Evolutionary conservation across 1,140 invertebrate species (phyloP), one percentile per base, ranked within the genome.

Genomic region (Brachionus rotundiformis): DNA sequence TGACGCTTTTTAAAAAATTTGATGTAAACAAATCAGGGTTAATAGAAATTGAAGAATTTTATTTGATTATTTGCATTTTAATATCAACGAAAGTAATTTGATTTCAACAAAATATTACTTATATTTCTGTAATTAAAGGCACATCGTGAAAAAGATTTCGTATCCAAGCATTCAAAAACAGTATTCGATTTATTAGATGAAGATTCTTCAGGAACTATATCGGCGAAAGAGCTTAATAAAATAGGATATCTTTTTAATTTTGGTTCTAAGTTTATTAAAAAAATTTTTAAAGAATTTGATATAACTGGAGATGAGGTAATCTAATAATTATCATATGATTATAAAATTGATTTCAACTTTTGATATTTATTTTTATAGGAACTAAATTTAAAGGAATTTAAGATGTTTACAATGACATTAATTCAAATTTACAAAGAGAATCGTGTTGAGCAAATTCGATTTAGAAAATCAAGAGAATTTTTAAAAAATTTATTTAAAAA

Each of bases 211-310:
- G 85, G 84, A 31, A 65, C 84, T 19, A 83, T 86, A 3, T 85
- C 83, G 10, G 82, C 61, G 7, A 82, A 83, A 29, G 86, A 86
- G 75, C 86, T 86, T 71, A 79, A 77, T 27, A 83, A 83, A 47
- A 85, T 85, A 79, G 86, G 86, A 29, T 85, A 86, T 65, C 59
- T 86, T 3, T 86, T 86, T 65, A 86, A 86, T 79, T 85, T 86
- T 75, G 83, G 84, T 44, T 19, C 76, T 13, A 79, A 61, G 63
- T 83, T 85, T 25, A 83, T 86, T 36, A 80, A 71, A 1, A 80
- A 82, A 11, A 86, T 86, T 29, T 86, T 86, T 77, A 82, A 84
- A 8, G 86, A 86, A 73, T 86, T 86, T 82, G 86, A 86, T 80
- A 82, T 86, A 11, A 85, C 85, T 49, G 86, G 86, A 25, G 86